phyloP scores from a whole-genome alignment of 2,888 invertebrate genomes.

The Cylloceria caligata region DNA sequence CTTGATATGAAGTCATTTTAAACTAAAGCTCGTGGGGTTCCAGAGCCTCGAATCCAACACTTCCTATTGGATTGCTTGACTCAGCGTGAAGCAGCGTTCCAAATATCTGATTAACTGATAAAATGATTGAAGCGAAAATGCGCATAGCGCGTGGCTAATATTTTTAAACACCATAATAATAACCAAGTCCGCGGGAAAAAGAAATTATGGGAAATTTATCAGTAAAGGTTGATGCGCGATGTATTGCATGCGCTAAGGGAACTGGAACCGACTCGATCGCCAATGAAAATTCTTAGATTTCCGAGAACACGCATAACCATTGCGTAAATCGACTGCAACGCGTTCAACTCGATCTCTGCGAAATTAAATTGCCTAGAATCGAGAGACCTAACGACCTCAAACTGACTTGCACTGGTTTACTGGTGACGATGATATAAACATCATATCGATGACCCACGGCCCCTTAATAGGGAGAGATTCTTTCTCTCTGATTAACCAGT shows the following conservation, averaged over 20 bases:
- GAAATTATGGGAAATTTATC: background rate
- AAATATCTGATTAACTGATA: background rate
- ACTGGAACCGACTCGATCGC: constrained; percentile 24
- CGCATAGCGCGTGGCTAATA: background rate
- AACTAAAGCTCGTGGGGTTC: background rate
- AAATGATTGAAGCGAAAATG: background rate
- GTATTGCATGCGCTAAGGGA: constrained; percentile 6
- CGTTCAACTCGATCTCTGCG: constrained; percentile 10
- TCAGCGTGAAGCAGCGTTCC: background rate
- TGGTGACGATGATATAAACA: constrained; percentile 46
- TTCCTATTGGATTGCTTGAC: background rate
- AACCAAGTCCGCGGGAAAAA: background rate
- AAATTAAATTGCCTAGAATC: constrained; percentile 19
- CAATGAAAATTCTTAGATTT: constrained; percentile 15
- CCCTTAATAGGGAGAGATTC: constrained; percentile 30
- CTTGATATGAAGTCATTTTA: background rate
- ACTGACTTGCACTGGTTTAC: constrained; percentile 63
- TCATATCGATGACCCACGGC: constrained; percentile 64
- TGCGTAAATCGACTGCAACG: constrained; percentile 41
- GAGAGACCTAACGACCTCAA: constrained; percentile 47
- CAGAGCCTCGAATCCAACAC: background rate
- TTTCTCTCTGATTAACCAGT: constrained; percentile 42
- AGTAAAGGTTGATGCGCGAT: background rate
- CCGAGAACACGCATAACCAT: constrained; percentile 32
- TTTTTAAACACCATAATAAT: background rate